phyloP scores from a whole-genome alignment of 2,797 vertebrate genomes.

The Valencia hispanica region DNA sequence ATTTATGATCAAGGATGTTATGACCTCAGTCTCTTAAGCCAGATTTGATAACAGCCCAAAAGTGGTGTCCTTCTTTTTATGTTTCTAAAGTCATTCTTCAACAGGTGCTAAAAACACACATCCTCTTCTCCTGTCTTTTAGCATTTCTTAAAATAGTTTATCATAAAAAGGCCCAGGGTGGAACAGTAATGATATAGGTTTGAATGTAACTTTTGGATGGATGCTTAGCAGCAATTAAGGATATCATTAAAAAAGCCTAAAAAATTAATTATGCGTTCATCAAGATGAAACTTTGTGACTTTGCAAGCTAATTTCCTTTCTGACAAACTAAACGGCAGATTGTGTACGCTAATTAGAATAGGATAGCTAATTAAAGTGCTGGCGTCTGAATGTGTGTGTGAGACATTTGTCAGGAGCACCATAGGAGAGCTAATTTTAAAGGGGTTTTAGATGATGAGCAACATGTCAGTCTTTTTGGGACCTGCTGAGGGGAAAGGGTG shows the following conservation, averaged over 20 bases:
- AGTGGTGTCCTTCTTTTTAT: conserved; percentile 31
- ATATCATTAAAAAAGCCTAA: not conserved
- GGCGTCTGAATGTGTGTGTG: conserved; percentile 15
- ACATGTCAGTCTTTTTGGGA: conserved; percentile 46
- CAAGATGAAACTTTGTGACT: conserved; percentile 14
- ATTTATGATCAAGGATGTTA: conserved; percentile 29
- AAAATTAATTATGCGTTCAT: conserved; percentile 30
- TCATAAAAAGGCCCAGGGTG: conserved; percentile 34
- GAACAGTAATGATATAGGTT: conserved; percentile 26
- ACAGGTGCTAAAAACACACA: conserved; percentile 7
- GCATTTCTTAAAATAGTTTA: conserved; percentile 23
- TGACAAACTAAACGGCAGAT: conserved; percentile 53
- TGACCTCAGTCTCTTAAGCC: conserved; percentile 17
- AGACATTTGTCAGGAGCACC: conserved; percentile 47
- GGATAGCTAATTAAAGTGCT: conserved; percentile 54
- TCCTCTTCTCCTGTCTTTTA: conserved; percentile 16
- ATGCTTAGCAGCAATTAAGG: conserved; percentile 1
- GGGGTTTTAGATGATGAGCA: conserved; percentile 49
- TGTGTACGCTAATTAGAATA: conserved; percentile 61
- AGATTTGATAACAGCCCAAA: conserved; percentile 28
- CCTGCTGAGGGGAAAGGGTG: conserved; percentile 11
- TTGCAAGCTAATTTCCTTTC: conserved; percentile 48
- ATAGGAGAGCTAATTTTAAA: conserved; percentile 47
- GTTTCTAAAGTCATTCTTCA: conserved; percentile 33
- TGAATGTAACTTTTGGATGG: conserved; percentile 27